Evolutionary conservation across 2,113 vertebrate genomes (phyloP).

Genomic region (Camarhynchus parvulus): DNA sequence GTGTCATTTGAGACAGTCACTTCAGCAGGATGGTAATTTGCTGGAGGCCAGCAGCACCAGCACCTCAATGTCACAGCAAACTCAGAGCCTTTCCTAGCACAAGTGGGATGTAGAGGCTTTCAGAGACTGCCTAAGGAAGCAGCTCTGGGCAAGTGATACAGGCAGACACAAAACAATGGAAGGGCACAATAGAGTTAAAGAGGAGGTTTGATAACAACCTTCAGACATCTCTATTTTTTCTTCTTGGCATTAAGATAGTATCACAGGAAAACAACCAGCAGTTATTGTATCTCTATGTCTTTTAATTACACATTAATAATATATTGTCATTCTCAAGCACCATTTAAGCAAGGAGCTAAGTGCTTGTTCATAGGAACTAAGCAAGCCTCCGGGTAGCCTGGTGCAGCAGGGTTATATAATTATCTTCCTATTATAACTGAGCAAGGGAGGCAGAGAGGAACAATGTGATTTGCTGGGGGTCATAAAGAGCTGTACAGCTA

Average conservation of each 20-base stretch:
- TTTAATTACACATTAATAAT: slow-evolving; percentile 64
- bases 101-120: not conserved
- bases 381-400: slow-evolving; percentile 25
- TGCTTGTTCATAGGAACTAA: slow-evolving; percentile 1
- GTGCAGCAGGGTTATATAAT: slow-evolving; percentile 44
- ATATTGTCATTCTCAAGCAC: slow-evolving; percentile 34
- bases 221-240: not conserved
- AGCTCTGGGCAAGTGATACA: not conserved
- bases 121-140: not conserved
- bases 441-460: slow-evolving; percentile 21
- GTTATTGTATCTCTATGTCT: not conserved
- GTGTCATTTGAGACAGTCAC: not conserved
- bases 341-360: slow-evolving; percentile 38
- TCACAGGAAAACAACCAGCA: slow-evolving; percentile 17
- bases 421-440: slow-evolving; percentile 22
- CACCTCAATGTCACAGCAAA: not conserved
- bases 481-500: not conserved
- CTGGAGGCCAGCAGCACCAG: not conserved
- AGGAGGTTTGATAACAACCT: not conserved
- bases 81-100: not conserved
- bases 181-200: not conserved
- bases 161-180: not conserved
- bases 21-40: not conserved
- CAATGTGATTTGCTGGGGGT: not conserved
- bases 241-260: not conserved